Evolutionary conservation across 2,888 invertebrate genomes (phyloP).

Genomic region (Pyrrhia umbra): DNA sequence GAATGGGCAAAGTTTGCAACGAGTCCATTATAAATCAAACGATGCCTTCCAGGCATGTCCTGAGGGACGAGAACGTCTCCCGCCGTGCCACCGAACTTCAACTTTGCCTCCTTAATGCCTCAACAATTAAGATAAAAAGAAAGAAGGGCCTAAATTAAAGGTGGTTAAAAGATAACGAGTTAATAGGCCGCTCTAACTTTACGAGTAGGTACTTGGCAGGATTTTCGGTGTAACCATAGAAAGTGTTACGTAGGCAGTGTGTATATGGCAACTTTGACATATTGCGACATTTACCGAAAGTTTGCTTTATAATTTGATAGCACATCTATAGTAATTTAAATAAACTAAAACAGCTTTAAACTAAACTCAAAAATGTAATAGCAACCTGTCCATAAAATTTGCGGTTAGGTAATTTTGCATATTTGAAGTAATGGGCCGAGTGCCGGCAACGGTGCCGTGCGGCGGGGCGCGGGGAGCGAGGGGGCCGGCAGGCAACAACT

Average conservation of each 20-base stretch:
- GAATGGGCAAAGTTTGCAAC: conserved; percentile 90
- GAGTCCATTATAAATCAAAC: conserved; percentile 91
- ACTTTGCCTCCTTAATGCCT: conserved; percentile 88
- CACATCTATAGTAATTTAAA: conserved; percentile 14
- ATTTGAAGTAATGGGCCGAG: conserved; percentile 62
- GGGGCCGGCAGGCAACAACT: conserved; percentile 58
- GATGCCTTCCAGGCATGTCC: conserved; percentile 89
- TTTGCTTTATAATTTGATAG: neutral
- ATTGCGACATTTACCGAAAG: neutral
- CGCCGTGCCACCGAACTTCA: conserved; percentile 85
- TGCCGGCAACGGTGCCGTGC: conserved; percentile 33
- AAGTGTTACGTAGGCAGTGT: conserved; percentile 10
- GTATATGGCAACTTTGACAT: neutral
- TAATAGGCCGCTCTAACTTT: conserved; percentile 85
- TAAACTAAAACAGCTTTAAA: conserved; percentile 37
- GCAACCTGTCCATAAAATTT: conserved; percentile 60
- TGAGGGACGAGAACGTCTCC: conserved; percentile 87
- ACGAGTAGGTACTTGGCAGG: conserved; percentile 66
- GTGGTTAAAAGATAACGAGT: conserved; percentile 90
- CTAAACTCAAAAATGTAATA: conserved; percentile 49
- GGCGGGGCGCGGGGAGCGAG: neutral
- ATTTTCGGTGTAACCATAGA: conserved; percentile 35
- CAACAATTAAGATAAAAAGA: conserved; percentile 91
- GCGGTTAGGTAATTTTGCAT: conserved; percentile 63
- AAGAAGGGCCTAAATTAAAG: conserved; percentile 89